Conservation (phyloP, 2,113 vertebrate genomes). For the Spermophilus dauricus region DNA sequence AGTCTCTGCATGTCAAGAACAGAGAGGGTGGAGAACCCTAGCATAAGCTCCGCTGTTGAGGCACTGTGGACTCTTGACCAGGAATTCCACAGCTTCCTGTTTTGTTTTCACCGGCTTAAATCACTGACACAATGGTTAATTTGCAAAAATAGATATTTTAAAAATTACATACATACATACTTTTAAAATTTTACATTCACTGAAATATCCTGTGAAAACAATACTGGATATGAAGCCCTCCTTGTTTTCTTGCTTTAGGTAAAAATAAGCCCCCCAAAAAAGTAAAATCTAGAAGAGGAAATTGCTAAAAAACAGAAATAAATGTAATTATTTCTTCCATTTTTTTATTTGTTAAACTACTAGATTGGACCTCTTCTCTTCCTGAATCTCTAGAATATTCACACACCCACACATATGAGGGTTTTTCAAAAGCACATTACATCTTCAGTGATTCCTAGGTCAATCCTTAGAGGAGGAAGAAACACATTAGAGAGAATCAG, state of each 20-base stretch:
- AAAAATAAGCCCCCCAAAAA: slow-evolving; percentile 3
- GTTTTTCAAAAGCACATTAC: neutral
- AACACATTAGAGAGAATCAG: neutral
- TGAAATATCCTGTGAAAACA: neutral
- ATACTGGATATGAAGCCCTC: neutral
- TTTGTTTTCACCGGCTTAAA: neutral
- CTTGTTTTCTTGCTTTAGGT: slow-evolving; percentile 4
- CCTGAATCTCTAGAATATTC: neutral
- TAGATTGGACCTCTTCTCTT: neutral
- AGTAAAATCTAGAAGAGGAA: neutral
- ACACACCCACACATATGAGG: neutral
- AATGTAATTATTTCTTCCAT: neutral
- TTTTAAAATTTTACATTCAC: neutral
- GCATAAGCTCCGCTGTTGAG: neutral
- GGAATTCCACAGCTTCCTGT: slow-evolving; percentile 22
- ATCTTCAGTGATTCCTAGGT: neutral
- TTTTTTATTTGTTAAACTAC: neutral
- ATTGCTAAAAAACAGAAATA: slow-evolving; percentile 3
- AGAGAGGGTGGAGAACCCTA: neutral
- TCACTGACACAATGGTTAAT: neutral
- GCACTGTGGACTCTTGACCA: neutral
- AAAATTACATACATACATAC: neutral
- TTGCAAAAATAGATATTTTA: neutral
- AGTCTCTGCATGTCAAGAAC: neutral
- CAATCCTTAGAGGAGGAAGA: neutral